Conservation (phyloP, 2,797 vertebrate genomes). For the Stomatorhinus walkeri region DNA sequence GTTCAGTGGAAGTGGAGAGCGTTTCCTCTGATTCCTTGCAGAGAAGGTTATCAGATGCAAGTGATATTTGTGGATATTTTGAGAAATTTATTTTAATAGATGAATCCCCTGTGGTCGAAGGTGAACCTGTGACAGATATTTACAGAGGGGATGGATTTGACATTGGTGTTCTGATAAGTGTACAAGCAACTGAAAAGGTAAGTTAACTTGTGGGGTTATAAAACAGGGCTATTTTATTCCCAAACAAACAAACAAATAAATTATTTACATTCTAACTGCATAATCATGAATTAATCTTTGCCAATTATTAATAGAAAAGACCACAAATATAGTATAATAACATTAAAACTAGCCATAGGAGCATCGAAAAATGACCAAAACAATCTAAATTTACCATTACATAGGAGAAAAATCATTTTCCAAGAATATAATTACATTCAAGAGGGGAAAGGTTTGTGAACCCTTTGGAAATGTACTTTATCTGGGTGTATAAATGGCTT, state of each 20-base stretch:
- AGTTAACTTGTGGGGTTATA: neutral
- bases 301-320: neutral
- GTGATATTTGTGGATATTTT: conserved; percentile 76
- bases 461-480: neutral
- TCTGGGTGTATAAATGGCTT: neutral
- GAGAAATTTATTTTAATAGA: conserved; percentile 86
- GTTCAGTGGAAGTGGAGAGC: conserved; percentile 68
- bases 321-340: neutral
- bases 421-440: neutral
- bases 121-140: conserved; percentile 29
- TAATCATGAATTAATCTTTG: neutral
- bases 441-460: neutral
- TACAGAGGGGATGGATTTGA: conserved; percentile 36
- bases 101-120: conserved; percentile 60
- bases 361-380: neutral
- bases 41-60: conserved; percentile 72
- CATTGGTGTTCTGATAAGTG: conserved; percentile 26
- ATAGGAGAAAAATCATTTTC: neutral
- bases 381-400: neutral
- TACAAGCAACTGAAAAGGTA: conserved; percentile 16
- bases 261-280: neutral
- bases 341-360: neutral
- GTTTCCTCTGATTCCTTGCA: conserved; percentile 75
- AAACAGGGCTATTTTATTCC: conserved; percentile 19
- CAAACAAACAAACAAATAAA: neutral